phyloP scores from a whole-genome alignment of 1,140 invertebrate species.

The Drosophila baimaii region DNA sequence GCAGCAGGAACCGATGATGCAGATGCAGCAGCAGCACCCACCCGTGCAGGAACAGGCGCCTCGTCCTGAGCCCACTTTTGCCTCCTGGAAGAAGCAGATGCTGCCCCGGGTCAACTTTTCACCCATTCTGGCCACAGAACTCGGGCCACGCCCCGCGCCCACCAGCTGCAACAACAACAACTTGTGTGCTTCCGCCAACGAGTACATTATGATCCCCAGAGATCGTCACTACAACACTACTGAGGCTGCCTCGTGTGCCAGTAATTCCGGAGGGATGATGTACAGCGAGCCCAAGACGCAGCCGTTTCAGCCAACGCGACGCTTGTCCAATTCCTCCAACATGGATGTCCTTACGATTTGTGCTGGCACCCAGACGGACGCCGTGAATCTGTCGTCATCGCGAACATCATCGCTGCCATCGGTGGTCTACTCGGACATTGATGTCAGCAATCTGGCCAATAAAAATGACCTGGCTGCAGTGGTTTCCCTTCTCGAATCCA shows the following conservation, averaged over 20 bases:
- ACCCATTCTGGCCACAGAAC: conserved; percentile 55
- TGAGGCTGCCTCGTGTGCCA: conserved; percentile 3
- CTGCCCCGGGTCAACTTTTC: conserved; percentile 73
- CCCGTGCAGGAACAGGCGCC: conserved; percentile 11
- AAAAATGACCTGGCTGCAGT: conserved; percentile 52
- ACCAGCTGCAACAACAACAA: conserved; percentile 3
- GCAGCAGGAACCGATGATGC: conserved; percentile 43
- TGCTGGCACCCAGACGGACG: conserved; percentile 76
- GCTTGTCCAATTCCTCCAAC: conserved; percentile 12
- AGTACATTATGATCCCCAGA: conserved; percentile 52
- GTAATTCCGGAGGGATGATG: conserved; percentile 11
- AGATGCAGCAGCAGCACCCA: conserved; percentile 15
- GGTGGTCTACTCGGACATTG: conserved; percentile 39
- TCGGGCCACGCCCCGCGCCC: conserved; percentile 47
- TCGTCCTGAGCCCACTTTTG: conserved; percentile 40
- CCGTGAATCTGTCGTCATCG: conserved; percentile 3
- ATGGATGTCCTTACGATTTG: conserved; percentile 76
- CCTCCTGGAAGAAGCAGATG: conserved; percentile 79
- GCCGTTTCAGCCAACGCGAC: conserved; percentile 14
- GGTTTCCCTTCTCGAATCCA: conserved; percentile 42
- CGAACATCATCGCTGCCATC: conserved; percentile 2
- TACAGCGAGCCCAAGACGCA: conserved; percentile 39
- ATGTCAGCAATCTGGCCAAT: conserved; percentile 42
- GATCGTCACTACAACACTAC: conserved; percentile 24
- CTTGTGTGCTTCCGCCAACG: conserved; percentile 31